A percentile compares a stretch with the other conserved stretches of the same genome.
phyloP scores from a whole-genome alignment of 2,797 vertebrate species.

The Hoplostethus atlanticus region DNA sequence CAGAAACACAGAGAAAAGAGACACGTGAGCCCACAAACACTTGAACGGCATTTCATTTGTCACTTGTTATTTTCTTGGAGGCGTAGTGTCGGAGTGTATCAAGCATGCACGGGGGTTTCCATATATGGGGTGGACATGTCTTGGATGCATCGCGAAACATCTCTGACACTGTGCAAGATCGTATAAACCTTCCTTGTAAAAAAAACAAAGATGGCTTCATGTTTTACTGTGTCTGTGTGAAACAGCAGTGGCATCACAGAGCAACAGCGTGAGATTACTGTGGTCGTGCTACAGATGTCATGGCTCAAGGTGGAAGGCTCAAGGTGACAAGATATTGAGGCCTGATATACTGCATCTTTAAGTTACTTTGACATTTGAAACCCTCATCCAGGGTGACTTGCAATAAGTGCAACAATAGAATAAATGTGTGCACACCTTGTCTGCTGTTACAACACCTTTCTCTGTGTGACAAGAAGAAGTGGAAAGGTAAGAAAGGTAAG shows the following conservation, averaged over 20 bases:
- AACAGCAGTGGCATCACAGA: constrained; percentile 43
- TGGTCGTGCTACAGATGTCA: constrained; percentile 43
- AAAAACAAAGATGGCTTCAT: constrained; percentile 24
- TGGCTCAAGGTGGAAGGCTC: constrained; percentile 32
- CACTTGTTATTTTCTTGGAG: not conserved
- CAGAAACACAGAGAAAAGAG: constrained; percentile 48
- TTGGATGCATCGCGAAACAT: constrained; percentile 18
- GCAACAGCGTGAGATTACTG: constrained; percentile 30
- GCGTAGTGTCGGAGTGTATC: not conserved
- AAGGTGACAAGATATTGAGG: not conserved
- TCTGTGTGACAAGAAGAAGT: constrained; percentile 57
- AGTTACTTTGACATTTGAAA: too few relatives aligned
- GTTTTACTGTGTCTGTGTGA: constrained; percentile 38
- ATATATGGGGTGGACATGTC: not conserved
- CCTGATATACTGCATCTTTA: too few relatives aligned
- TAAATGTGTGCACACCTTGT: constrained; percentile 17
- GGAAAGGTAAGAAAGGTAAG: constrained; percentile 52
- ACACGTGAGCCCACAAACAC: constrained; percentile 26
- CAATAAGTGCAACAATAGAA: not conserved
- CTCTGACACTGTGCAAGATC: too few relatives aligned
- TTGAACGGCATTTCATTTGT: constrained; percentile 1
- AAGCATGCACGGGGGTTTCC: not conserved
- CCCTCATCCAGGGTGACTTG: constrained; percentile 11
- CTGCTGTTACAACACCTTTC: constrained; percentile 42
- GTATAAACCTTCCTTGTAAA: not conserved